A percentile compares a stretch with the other conserved stretches of the same genome.
phyloP scores from a whole-genome alignment of 2,113 vertebrate species.

The Pardalotus punctatus region DNA sequence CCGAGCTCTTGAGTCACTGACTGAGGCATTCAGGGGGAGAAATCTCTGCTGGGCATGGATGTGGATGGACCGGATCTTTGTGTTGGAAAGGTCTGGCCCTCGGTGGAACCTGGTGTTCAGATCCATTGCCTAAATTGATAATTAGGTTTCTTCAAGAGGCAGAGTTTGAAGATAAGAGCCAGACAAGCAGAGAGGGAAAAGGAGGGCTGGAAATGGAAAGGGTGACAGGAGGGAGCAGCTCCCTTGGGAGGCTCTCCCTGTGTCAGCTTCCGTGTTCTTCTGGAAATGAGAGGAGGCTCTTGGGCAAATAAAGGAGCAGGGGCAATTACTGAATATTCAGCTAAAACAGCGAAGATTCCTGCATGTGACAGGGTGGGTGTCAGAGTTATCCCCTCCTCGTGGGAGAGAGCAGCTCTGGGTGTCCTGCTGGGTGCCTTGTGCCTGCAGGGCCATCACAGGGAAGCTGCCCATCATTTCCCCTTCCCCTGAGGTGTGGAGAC shows the following conservation, averaged over 20 bases:
- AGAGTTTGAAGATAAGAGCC: neutral
- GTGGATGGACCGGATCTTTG: neutral
- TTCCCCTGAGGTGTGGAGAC: neutral
- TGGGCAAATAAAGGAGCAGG: neutral
- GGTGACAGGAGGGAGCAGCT: fast-evolving
- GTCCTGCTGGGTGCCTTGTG: neutral
- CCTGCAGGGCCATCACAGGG: fast-evolving
- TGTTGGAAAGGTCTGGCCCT: neutral
- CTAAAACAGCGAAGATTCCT: neutral
- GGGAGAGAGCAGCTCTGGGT: neutral
- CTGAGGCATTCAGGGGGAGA: neutral
- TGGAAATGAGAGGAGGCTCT: neutral
- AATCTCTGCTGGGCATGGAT: neutral
- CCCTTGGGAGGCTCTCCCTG: neutral
- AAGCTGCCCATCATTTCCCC: neutral
- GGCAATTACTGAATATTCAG: neutral
- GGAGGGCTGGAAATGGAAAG: neutral
- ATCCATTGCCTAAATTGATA: neutral
- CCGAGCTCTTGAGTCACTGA: neutral
- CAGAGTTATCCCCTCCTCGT: fast-evolving
- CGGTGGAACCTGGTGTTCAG: neutral
- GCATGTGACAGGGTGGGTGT: neutral
- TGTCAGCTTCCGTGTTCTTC: neutral
- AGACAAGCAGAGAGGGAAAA: neutral
- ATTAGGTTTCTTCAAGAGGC: neutral